Evolutionary conservation across 2,113 vertebrate species (phyloP), one percentile per base, ranked within the genome.

Genomic region (Herpetotheres cachinnans): DNA sequence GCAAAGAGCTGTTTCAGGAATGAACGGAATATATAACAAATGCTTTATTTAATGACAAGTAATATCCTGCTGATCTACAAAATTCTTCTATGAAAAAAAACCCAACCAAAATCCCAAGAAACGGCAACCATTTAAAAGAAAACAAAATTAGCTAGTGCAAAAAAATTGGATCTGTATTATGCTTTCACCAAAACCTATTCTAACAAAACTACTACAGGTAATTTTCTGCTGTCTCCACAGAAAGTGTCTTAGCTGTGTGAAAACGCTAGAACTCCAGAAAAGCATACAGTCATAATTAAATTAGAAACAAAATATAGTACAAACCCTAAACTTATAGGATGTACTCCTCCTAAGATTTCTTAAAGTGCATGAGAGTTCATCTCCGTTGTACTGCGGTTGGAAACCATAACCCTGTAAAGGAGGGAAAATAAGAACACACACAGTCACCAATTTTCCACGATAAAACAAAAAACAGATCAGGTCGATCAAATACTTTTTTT

Each of bases 311-410:
- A 81, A 65, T 16, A 16, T 8, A 78, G 46, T 58, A 98, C 98
- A 93, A 97, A 99, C 98, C 98, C 98, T 98, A 78, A 98, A 98
- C 86, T 98, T 98, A 87, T 98, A 99, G 59, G 96, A 95, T 52
- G 98, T 98, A 79, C 97, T 98, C 93, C 98, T 98, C 93, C 97
- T 97, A 80, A 99, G 98, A 59, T 98, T 98, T 92, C 94, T 98
- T 97, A 99, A 94, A 97, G 97, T 98, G 97, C 97, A 98, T 10
- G 97, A 97, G 38, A 98, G 97, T 19, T 98, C 98, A 66, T 98
- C 98, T 85, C 98, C 98, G n/a, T 98, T 98, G 92, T 98, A 98
- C 93, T 98, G 98, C 16, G 97, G 97, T 42, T 98, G 98, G 94
- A 98, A 99, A 44, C 98, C 98, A 70, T 98, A 98, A 69, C 97